phyloP scores from a whole-genome alignment of 2,888 invertebrate species.

The Tetragonisca angustula region DNA sequence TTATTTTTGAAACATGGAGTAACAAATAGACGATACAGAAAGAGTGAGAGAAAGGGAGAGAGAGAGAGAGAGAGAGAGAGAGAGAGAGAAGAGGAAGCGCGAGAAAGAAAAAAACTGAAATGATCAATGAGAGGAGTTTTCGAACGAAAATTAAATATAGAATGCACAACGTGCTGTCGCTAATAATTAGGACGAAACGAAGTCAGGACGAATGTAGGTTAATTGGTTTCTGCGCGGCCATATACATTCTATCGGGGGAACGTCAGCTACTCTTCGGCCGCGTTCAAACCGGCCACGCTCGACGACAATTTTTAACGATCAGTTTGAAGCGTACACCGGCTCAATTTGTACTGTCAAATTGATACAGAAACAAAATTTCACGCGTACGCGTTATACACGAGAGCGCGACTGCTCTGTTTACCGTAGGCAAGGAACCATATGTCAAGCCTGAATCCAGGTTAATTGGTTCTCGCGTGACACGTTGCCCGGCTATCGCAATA shows the following conservation, averaged over 20 bases:
- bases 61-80: too few species aligned
- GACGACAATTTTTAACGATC: constrained; percentile 57
- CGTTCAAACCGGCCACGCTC: constrained; percentile 9
- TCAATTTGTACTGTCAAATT: constrained; percentile 44
- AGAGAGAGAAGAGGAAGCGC: too few species aligned
- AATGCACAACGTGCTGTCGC: constrained; percentile 38
- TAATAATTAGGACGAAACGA: constrained; percentile 57
- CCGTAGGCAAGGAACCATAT: constrained; percentile 21
- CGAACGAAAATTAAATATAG: constrained; percentile 48
- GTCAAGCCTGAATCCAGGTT: constrained; percentile 38
- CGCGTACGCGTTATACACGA: background rate
- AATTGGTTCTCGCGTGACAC: constrained; percentile 54
- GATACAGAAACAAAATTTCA: constrained; percentile 36
- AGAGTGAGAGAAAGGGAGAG: too few species aligned
- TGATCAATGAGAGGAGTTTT: constrained; percentile 1
- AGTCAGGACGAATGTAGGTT: constrained; percentile 58
- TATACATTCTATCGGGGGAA: constrained; percentile 42
- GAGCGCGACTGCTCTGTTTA: background rate
- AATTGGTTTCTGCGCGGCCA: constrained; percentile 58
- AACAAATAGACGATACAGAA: too few species aligned
- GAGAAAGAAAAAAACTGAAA: background rate
- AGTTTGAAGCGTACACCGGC: constrained; percentile 31
- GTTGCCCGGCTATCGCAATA: constrained; percentile 3
- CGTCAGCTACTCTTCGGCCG: constrained; percentile 30
- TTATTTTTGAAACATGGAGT: background rate